Percentiles rank a stretch among this genome's conserved stretches.
These are phyloP conservation scores for Drosophila subobscura DNA, from an alignment of 1,140 invertebrate species.

Conservation along the genomic window DNA sequence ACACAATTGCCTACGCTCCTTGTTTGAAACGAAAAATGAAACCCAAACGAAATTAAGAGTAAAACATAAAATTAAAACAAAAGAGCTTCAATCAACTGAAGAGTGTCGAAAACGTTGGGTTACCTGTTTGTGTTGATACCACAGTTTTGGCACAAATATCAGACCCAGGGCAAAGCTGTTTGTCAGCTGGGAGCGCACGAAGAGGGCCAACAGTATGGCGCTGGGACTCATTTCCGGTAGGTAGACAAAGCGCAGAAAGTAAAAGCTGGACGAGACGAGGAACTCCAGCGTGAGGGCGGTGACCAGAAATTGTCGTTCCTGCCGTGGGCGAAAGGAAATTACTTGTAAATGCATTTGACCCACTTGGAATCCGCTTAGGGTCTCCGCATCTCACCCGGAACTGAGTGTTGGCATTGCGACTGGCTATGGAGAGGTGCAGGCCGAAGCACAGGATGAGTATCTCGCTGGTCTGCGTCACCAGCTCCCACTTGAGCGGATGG, in stretches of 20 bases:
- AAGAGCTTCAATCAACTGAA: constrained; percentile 29
- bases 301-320: constrained; percentile 91
- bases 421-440: constrained; percentile 91
- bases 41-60: constrained; percentile 30
- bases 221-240: constrained; percentile 88
- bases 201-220: constrained; percentile 88
- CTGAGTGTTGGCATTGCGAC: constrained; percentile 92
- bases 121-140: constrained; percentile 89
- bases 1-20: constrained; percentile 24
- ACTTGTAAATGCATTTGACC: constrained; percentile 17
- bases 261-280: constrained; percentile 88
- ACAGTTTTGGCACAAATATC: constrained; percentile 91
- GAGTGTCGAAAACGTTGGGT: constrained; percentile 26
- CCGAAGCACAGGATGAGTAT: constrained; percentile 92
- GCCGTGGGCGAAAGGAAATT: constrained; percentile 18
- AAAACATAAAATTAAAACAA: constrained; percentile 11
- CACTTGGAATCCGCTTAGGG: constrained; percentile 1
- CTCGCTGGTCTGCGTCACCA: constrained; percentile 94
- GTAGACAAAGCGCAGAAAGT: constrained; percentile 87
- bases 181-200: constrained; percentile 90
- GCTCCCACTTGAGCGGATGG: constrained; percentile 94
- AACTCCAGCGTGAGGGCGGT: constrained; percentile 90
- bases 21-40: constrained; percentile 29
- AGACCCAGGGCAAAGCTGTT: constrained; percentile 90
- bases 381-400: constrained; percentile 85